Evolutionary conservation across 2,888 invertebrate species (phyloP).

Genomic region (Choreutis nemorana): DNA sequence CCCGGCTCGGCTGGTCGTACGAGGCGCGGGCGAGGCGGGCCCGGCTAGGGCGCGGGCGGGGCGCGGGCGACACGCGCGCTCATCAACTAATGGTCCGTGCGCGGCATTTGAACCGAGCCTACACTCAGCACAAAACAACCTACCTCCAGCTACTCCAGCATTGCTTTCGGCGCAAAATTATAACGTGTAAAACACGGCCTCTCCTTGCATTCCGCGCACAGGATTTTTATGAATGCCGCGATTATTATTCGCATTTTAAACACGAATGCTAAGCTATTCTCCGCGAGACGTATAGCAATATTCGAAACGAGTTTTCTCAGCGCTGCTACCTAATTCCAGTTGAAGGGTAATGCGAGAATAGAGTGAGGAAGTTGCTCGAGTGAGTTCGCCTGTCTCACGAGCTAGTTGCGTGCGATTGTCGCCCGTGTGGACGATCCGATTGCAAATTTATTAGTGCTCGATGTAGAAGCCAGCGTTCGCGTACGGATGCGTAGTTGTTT

Average conservation of each 20-base stretch:
- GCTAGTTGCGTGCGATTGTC: conserved; percentile 11
- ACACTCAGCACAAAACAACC: conserved; percentile 56
- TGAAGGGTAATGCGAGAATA: conserved; percentile 24
- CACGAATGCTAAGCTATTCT: conserved; percentile 60
- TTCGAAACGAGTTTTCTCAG: conserved; percentile 64
- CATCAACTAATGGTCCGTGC: conserved; percentile 69
- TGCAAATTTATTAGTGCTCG: conserved; percentile 60
- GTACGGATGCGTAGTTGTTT: conserved; percentile 54
- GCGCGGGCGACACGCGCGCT: conserved; percentile 50
- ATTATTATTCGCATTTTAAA: conserved; percentile 67
- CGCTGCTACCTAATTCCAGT: conserved; percentile 57
- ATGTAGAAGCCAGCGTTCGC: conserved; percentile 28
- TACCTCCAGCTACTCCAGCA: conserved; percentile 21
- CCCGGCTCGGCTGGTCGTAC: conserved; percentile 7
- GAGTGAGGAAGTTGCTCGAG: conserved; percentile 10
- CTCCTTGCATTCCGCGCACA: conserved; percentile 61
- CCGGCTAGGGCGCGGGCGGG: conserved; percentile 21
- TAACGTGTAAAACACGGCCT: conserved; percentile 64
- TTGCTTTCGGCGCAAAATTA: conserved; percentile 63
- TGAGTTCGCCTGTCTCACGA: conserved; percentile 30
- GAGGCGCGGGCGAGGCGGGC: conserved; percentile 15
- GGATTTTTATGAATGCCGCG: conserved; percentile 61
- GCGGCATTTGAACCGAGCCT: conserved; percentile 65
- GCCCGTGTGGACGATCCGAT: conserved; percentile 43
- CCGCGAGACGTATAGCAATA: conserved; percentile 61